Base-by-base conservation (phyloP, 1,140 invertebrate genomes). In the Gryllus bimaculatus region DNA sequence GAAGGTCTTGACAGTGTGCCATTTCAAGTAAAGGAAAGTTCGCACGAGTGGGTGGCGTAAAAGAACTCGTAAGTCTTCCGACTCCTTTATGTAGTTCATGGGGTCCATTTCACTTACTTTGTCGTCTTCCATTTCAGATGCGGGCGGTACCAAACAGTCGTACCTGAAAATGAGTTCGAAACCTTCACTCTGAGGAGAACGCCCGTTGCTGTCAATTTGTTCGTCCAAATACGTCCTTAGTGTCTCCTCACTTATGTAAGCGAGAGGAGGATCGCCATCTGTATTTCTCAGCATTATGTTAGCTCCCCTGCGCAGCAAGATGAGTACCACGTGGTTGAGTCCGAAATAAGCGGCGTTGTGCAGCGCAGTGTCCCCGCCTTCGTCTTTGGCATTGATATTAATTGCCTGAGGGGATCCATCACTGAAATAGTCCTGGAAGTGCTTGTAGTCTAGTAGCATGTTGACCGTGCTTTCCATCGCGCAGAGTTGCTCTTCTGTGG, bases 21-120 rank as follows among this genome's bases (percentile, higher is more conserved):
- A 95, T 85, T 95, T 95, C 18, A 95, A 86, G 83, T 92, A 91
- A 2, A 95, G 83, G 82, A 94, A 94, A 80, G 92, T 94, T 0
- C 92, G 91, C 10, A 95, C 89, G 0, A 95, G 85, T 2, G 94
- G 94, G 86, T 95, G 94, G 82, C 90, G 92, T 7, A 95, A 84
- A 20, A 95, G 84, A 79, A 90, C 88, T 49, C 89, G 88, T 48
- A 92, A 85, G 78, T 91, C 88, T 75, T 88, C 87, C 20, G 90
- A 89, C 80, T 89, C 84, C 48, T 90, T 90, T 82, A 95, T 92
- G 81, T 91, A 91, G 8, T 89, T 83, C 3, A 94, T 86, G 7
- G 91, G 83, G 10, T 89, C 86, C 83, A 89, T 90, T 87, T 94
- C 90, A 76, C 87, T 18, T 66, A 66, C 10, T 10, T 66, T 18